Conservation (phyloP, 2,888 invertebrate species). For the Rotaria sp. region DNA sequence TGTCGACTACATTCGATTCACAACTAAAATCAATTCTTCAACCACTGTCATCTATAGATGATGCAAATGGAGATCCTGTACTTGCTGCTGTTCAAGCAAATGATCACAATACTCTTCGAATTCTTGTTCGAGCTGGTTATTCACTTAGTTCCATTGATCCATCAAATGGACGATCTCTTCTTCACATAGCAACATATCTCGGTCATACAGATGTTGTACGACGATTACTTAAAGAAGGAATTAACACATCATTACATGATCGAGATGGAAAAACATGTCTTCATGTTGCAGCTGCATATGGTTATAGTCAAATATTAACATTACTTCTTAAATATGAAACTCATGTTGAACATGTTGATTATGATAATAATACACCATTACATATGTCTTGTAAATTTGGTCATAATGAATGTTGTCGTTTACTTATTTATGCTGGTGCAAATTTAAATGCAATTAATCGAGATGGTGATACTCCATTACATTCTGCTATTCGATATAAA, state of each 20-base stretch:
- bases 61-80: not conserved
- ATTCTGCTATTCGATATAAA: constrained; percentile 7
- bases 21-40: constrained; percentile 14
- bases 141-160: not conserved
- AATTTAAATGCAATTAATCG: not conserved
- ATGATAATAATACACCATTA: constrained; percentile 22
- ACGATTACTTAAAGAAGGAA: not conserved
- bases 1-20: not conserved
- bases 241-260: not conserved
- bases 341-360: not conserved
- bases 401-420: constrained; percentile 12
- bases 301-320: constrained; percentile 4
- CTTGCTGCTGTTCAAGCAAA: not conserved
- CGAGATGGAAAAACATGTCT: constrained; percentile 1
- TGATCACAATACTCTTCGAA: not conserved
- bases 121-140: not conserved
- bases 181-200: not conserved
- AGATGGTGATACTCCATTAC: not conserved
- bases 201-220: not conserved
- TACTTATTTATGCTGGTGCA: not conserved
- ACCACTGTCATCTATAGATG: not conserved
- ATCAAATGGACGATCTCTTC: not conserved
- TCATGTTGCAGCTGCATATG: not conserved
- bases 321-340: not conserved
- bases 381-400: constrained; percentile 27